phyloP scores from a whole-genome alignment of 2,797 vertebrate species.

The Manis crassicaudata region DNA sequence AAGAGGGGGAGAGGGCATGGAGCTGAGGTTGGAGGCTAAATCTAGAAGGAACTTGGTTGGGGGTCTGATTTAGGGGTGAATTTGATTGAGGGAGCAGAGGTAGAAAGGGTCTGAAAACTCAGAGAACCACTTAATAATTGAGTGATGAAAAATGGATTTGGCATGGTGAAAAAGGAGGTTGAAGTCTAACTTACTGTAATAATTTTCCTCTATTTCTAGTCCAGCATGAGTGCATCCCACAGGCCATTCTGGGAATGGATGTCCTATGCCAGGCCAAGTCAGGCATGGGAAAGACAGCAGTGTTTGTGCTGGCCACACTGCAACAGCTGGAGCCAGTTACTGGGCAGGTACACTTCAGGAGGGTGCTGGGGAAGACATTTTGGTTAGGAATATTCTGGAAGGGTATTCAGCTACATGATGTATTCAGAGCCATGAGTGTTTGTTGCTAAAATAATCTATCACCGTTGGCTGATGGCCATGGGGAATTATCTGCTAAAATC shows the following conservation, averaged over 20 bases:
- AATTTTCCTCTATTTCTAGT: slow-evolving; percentile 77
- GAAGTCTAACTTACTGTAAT: neutral
- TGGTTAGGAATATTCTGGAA: neutral
- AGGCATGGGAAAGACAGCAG: slow-evolving; percentile 92
- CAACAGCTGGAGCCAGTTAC: slow-evolving; percentile 91
- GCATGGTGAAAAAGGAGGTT: neutral
- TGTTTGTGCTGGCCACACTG: slow-evolving; percentile 91
- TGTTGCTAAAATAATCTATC: neutral
- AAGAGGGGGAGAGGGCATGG: neutral
- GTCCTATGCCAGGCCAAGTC: slow-evolving; percentile 92
- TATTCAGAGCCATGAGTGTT: neutral
- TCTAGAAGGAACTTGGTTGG: neutral
- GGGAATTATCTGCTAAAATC: neutral
- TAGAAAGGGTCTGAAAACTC: neutral
- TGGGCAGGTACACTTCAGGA: slow-evolving; percentile 86
- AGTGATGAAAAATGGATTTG: neutral
- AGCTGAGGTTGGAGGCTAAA: neutral
- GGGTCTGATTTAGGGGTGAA: neutral
- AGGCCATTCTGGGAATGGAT: slow-evolving; percentile 92
- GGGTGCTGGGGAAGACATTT: neutral
- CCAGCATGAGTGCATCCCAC: slow-evolving; percentile 92
- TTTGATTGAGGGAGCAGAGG: neutral
- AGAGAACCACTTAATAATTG: neutral
- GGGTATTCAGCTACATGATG: neutral
- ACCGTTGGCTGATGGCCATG: neutral